Base-by-base conservation (phyloP, 2,888 invertebrate species). In the Miltochrista miniata region DNA sequence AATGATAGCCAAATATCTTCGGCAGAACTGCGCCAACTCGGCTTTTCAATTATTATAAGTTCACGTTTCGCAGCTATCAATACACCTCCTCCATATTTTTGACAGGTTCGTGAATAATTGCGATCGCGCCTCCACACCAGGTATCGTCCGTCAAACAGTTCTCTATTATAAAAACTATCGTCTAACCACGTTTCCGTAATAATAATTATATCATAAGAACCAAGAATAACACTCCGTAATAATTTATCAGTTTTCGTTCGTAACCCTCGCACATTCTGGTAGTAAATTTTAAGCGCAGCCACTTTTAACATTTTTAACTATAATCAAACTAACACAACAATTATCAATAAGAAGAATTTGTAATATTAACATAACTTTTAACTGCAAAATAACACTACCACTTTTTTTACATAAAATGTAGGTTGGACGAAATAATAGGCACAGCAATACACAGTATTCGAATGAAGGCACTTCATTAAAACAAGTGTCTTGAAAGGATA, bases 1-100 rank as follows among this genome's bases (percentile, higher is more conserved):
- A 49, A 24, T 10, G 43, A 24, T 2, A 50, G 4, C 49, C 44
- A 50, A 7, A 50, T 39, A 31, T 51, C 46, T 15, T 46, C 46
- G 2, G 51, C 51, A 4, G 51, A 38, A 33, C 51, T 51, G 5
- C 45, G 42, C 45, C 51, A 51, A 0, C 37, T 37, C 1, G 9
- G 3, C 15, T 12, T 45, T 15, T 45, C 45, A 7, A 45, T 15
- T 9, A 35, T 35, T 24, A 9, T 14, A 13, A 45, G 11, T 7
- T 42, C 45, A 45, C 35, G 29, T 24, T 24, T 45, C 1, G 41
- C 45, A 10, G 41, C 51, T 10, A 45, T 45, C 2, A 45, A 18
- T 7, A 46, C 42, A 12, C 46, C 42, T 8, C 51, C 51, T 5
- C 51, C 46, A n/a, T 33, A 15, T 1, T 29, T 46, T 13, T 51